Percentiles rank a stretch among this genome's conserved stretches.
phyloP scores from a whole-genome alignment of 2,888 invertebrate species.

The Macrosiphum euphorbiae region DNA sequence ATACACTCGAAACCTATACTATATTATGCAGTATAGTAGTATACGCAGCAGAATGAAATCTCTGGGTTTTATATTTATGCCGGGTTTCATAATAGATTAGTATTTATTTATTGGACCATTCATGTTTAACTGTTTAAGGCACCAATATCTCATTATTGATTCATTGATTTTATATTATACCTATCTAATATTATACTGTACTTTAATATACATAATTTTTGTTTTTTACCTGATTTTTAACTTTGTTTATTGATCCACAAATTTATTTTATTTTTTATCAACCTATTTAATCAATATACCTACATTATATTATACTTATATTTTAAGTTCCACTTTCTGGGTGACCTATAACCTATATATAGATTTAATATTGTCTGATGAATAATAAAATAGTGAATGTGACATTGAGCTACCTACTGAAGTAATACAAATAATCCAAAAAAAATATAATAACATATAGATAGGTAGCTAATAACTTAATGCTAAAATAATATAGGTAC shows the following conservation, averaged over 20 bases:
- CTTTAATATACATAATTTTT: background rate
- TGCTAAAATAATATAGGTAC: background rate
- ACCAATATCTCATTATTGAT: background rate
- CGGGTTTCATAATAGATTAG: background rate
- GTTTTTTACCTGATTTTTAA: background rate
- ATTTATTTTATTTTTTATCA: background rate
- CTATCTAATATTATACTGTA: too few species aligned
- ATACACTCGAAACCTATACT: background rate
- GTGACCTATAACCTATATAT: background rate
- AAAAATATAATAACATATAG: background rate
- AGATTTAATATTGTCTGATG: background rate
- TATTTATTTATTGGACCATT: background rate
- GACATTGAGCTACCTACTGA: background rate
- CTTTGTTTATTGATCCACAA: background rate
- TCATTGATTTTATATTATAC: background rate
- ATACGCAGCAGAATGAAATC: background rate
- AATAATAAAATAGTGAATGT: background rate
- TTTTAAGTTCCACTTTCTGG: background rate
- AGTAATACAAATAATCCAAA: background rate
- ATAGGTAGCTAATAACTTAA: background rate
- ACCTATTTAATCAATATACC: background rate
- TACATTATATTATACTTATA: background rate
- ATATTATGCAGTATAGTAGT: background rate
- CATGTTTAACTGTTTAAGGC: background rate
- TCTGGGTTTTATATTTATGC: background rate